phyloP scores from a whole-genome alignment of 2,113 vertebrate genomes.

The Beaufortia kweichowensis region DNA sequence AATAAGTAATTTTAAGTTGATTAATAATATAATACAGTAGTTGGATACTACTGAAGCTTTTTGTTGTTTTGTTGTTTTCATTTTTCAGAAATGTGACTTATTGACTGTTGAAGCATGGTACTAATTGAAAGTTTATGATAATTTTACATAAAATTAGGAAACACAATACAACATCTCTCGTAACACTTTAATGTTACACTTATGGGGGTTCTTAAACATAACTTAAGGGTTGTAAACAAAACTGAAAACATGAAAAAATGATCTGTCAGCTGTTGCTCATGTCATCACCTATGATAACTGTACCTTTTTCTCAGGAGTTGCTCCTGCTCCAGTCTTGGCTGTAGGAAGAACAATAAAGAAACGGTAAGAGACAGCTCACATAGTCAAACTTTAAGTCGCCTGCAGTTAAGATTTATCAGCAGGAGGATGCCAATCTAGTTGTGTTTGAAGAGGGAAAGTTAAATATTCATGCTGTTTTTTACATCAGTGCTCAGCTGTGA shows the following conservation, averaged over 20 bases:
- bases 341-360: conserved; percentile 39
- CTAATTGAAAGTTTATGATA: no score
- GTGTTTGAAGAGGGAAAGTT: conserved; percentile 10
- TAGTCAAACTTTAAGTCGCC: not conserved
- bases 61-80: no score
- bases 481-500: conserved; percentile 17
- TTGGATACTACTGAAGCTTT: no score
- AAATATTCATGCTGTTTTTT: not conserved
- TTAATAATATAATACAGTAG: no score
- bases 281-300: not conserved
- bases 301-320: conserved; percentile 56
- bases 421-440: not conserved
- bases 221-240: not conserved
- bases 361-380: conserved; percentile 10
- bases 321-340: conserved; percentile 50
- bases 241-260: not conserved
- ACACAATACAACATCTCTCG: no score
- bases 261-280: not conserved
- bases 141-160: no score
- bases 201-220: not conserved
- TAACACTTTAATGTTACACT: no score
- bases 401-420: not conserved
- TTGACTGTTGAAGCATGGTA: no score
- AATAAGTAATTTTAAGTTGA: no score
- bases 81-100: no score